These are phyloP conservation scores for Noctua fimbriata DNA, from an alignment of 2,888 invertebrate genomes.

Conservation along the genomic window DNA sequence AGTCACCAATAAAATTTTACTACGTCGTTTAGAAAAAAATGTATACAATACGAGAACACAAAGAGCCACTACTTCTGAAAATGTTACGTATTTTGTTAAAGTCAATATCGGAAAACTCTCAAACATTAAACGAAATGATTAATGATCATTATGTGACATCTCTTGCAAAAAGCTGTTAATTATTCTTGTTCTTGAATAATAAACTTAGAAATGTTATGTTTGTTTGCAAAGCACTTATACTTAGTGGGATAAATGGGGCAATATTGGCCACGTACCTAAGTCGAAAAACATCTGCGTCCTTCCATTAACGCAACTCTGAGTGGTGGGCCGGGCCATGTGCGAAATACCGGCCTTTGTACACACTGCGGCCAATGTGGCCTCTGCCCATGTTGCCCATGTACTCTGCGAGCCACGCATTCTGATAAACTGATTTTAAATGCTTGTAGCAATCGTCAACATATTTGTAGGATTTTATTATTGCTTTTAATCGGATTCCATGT, in stretches of 20 bases:
- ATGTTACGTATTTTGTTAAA: conserved; percentile 36
- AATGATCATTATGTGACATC: conserved; percentile 29
- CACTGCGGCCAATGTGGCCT: conserved; percentile 35
- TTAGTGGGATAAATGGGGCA: conserved; percentile 67
- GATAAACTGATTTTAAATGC: conserved; percentile 39
- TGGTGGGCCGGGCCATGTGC: conserved; percentile 37
- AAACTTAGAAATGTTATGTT: conserved; percentile 60
- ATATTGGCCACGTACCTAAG: conserved; percentile 69
- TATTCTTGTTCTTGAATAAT: conserved; percentile 52
- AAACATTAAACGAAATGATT: conserved; percentile 20
- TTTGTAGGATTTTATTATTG: conserved; percentile 13
- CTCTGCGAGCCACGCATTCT: conserved; percentile 16
- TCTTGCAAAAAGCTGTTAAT: conserved; percentile 35
- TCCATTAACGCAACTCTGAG: conserved; percentile 60
- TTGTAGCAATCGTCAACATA: conserved; percentile 21
- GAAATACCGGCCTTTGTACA: conserved; percentile 27
- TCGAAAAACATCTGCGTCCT: conserved; percentile 72
- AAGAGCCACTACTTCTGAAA: conserved; percentile 45
- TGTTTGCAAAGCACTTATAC: conserved; percentile 64
- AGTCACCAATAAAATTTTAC: conserved; percentile 57
- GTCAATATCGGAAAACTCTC: conserved; percentile 29
- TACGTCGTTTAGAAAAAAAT: conserved; percentile 50
- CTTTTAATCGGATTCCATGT: conserved; percentile 10
- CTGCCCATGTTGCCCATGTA: conserved; percentile 21
- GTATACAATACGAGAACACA: conserved; percentile 51